Base-by-base conservation (phyloP, 2,888 invertebrate genomes). In the Pteria penguin region DNA sequence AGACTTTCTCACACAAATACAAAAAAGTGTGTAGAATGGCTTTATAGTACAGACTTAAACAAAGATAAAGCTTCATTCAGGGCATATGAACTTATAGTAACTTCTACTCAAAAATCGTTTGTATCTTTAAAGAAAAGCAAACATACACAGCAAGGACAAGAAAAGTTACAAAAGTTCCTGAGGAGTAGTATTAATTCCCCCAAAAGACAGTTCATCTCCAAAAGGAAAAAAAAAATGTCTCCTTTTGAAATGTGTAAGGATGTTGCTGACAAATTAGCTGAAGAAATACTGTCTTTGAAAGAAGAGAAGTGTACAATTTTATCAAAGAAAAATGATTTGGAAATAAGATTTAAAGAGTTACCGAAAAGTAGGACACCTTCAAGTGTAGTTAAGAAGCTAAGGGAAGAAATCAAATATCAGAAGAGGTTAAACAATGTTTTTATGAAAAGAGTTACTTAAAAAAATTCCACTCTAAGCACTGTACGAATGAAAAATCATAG, bases 1-100 rank as follows among this genome's bases (percentile, higher is more conserved):
- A 58, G n/a, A 58, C 2, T 26, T 14, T 29, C 58, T 26, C 1
- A 26, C 18, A 58, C 58, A 58, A 58, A 29, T 24, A 4, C 11
- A 2, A 62, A 62, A 5, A 18, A 62, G 5, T 62, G 32, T 62
- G 62, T 22, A 4, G 62, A 32, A 62, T 62, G 62, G 62, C 4
- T 31, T 14, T 32, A n/a, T 18, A 14, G 24, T 14, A 27, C 24
- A 32, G 2, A 62, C 33, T 2, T n/a, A n/a, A 24, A 5, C 31
- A 11, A 11, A 1, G 1, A 1, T 18, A 62, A 62, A 26, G 62
- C 62, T 11, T 29, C 24, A 8, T 62, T n/a, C 1, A 32, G 62
- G 33, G 62, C 5, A 0, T 62, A 62, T n/a, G 31, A 58, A 33
- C 62, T 32, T 32, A 29, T n/a, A 11, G 62, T 62, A 32, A 62